Base-by-base conservation (phyloP, 1,140 invertebrate genomes). In the Micrasema longulum region DNA sequence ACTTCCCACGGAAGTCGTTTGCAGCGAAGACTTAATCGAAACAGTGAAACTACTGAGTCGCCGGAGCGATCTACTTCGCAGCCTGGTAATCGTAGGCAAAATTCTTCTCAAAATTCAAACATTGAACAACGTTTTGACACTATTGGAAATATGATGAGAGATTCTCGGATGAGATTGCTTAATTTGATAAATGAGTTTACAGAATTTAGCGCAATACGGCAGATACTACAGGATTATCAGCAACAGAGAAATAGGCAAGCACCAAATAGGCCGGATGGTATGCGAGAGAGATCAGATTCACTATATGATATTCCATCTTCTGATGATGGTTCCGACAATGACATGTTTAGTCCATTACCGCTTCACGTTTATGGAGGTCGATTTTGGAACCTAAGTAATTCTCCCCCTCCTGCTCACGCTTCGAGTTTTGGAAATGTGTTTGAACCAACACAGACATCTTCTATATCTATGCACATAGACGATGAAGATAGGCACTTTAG, bases 141-240 rank as follows among this genome's bases (percentile, higher is more conserved):
- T 45, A 84, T 85, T 52, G 77, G 83, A 12, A 81, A 82, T 64
- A 84, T 84, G 50, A 74, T 85, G n/a, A 78, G 83, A 71, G 83
- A 84, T 77, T 85, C 84, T 5, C 82, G 84, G n/a, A 82, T 81
- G 14, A 78, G 83, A 52, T 73, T 85, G 3, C 76, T 85, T 26
- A 83, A 84, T 72, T 76, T 84, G 31, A 84, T 85, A 26, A 83
- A 83, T 0, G 81, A 83, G 35, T 83, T 84, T 80, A 83, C 66
- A 41, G 66, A 68, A 10, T 64, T 64, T 16, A 64, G 23, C 26
- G 45, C 60, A 64, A 47, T 60, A 38, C n/a, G 60, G 36, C 45
- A 23, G 31, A 52, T 66, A 47, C 26, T 64, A 16, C 45, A 52
- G 22, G 16, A 47, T 47, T 48, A 35, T 66, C 47, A 52, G 20